Percentiles rank a stretch among this genome's conserved stretches.
Conservation (phyloP, 2,113 vertebrate species). For the Ctenomys sociabilis region DNA sequence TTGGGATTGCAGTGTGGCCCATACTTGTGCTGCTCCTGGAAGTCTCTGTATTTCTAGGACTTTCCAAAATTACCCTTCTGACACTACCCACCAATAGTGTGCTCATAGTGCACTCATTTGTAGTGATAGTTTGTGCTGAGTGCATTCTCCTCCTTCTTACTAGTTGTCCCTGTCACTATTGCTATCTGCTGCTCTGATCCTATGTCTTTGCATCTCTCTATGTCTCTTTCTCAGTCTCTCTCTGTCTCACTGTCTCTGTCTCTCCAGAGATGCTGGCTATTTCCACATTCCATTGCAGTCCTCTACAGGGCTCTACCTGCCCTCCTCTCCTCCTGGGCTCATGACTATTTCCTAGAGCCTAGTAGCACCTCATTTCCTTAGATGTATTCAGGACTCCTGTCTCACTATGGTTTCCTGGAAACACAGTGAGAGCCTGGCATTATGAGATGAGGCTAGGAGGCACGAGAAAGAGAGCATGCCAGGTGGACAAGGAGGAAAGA, state of each 20-base stretch:
- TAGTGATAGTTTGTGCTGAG: too few relatives aligned
- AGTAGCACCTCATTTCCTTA: neutral
- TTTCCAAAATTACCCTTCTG: too few relatives aligned
- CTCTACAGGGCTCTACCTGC: neutral
- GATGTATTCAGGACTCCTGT: neutral
- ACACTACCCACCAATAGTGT: rapidly evolving
- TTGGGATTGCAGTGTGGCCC: rapidly evolving
- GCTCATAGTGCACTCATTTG: too few relatives aligned
- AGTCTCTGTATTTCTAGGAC: neutral
- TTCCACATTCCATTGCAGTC: neutral
- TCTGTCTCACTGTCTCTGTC: neutral
- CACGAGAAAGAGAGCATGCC: neutral
- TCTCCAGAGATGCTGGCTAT: neutral
- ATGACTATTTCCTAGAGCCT: neutral
- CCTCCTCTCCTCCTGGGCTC: neutral
- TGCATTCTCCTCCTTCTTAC: neutral
- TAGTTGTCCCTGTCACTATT: neutral
- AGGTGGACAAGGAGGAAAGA: neutral
- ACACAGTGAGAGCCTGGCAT: neutral
- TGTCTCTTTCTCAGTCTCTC: neutral
- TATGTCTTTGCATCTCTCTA: neutral
- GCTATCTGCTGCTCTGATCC: neutral
- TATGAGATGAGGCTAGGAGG: neutral
- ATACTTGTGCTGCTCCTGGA: rapidly evolving
- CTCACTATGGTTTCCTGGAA: neutral